Conservation (phyloP, 2,797 vertebrate species). For the Cirrhinus molitorella region DNA sequence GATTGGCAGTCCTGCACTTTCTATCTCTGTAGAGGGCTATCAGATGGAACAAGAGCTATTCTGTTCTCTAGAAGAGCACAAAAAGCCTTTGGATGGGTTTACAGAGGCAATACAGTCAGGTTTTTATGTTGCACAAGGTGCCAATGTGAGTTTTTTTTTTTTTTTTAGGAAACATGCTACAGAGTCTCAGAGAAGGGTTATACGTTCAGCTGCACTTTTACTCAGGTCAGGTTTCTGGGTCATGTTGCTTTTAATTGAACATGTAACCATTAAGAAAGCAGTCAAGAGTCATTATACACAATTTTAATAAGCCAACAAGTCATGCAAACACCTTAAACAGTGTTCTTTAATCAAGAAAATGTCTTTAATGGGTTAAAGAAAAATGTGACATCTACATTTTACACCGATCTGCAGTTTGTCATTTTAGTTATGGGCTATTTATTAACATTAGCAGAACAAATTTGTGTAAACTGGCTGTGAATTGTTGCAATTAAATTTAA, state of each 20-base stretch:
- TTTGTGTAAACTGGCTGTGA: background rate
- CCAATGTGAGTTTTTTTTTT: background rate
- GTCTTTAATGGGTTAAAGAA: background rate
- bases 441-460: background rate
- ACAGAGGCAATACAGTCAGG: conserved; percentile 12
- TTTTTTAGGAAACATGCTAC: background rate
- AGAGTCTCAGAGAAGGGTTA: conserved; percentile 16
- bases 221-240: background rate
- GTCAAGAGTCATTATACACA: background rate
- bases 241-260: background rate
- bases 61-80: conserved; percentile 31
- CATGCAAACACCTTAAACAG: background rate
- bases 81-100: conserved; percentile 24
- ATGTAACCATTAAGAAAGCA: background rate
- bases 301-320: background rate
- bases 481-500: background rate
- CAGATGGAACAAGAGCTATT: conserved; percentile 25
- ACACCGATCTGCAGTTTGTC: background rate
- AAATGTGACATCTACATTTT: background rate
- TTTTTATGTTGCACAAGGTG: conserved; percentile 16
- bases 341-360: background rate
- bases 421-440: background rate
- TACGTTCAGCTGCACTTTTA: background rate
- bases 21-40: conserved; percentile 19
- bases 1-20: conserved; percentile 20